Percentiles rank a stretch among this genome's conserved stretches.
These are phyloP conservation scores for Orussus abietinus DNA, from an alignment of 1,140 invertebrate genomes.

Conservation along the genomic window DNA sequence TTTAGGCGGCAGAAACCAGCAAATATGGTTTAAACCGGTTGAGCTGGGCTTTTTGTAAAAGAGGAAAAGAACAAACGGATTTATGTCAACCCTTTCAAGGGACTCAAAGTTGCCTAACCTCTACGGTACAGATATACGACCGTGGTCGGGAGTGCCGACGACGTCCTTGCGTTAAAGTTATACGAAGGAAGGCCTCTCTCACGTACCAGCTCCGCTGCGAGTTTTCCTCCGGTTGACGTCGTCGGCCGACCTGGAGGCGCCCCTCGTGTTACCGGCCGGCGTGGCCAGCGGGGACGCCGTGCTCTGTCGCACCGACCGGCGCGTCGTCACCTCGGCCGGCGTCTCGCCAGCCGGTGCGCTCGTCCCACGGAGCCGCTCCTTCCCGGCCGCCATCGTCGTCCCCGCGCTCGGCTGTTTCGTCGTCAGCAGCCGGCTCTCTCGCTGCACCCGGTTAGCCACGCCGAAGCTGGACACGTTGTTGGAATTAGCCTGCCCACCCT, in stretches of 20 bases:
- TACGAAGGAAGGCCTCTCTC: constrained; percentile 22
- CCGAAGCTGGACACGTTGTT: constrained; percentile 44
- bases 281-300: constrained; percentile 48
- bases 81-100: too few relatives aligned
- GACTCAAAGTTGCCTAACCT: too few relatives aligned
- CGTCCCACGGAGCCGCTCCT: constrained; percentile 48
- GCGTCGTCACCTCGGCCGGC: constrained; percentile 41
- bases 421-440: constrained; percentile 47
- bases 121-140: too few relatives aligned
- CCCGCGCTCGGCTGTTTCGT: constrained; percentile 40
- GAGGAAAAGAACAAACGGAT: too few relatives aligned
- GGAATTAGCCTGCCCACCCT: constrained; percentile 42
- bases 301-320: constrained; percentile 50
- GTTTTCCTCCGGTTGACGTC: constrained; percentile 52
- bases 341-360: constrained; percentile 45
- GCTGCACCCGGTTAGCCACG: constrained; percentile 43
- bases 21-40: too few relatives aligned
- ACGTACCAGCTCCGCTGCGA: constrained; percentile 53
- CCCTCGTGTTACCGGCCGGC: constrained; percentile 49
- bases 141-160: too few relatives aligned
- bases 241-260: constrained; percentile 48
- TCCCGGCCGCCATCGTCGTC: constrained; percentile 30
- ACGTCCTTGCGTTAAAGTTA: neutral
- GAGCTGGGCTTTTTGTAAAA: too few relatives aligned
- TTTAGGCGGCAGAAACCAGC: too few relatives aligned